Evolutionary conservation across 2,797 vertebrate species (phyloP), one percentile per base, ranked within the genome.

Genomic region (Tamandua tetradactyla): DNA sequence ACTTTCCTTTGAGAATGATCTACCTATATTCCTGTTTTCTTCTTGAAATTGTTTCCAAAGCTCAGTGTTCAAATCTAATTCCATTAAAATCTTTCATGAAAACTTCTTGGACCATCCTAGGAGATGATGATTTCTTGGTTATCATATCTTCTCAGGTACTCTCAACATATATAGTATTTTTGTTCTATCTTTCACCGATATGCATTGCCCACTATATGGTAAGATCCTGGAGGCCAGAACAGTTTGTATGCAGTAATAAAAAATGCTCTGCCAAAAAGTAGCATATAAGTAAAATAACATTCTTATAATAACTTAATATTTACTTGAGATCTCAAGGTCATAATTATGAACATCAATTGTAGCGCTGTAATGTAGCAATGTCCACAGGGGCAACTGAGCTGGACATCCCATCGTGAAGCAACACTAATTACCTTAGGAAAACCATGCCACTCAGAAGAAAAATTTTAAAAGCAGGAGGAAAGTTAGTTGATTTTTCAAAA

Each of bases 31-130:
- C 30, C 69, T 89, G 75, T 89, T 95, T 92, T 52, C 91, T 94
- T 87, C 94, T 89, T 87, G 74, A 88, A 95, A 92, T 94, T 64
- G 93, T 87, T 96, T 95, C 84, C 42, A 84, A 96, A 78, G 5
- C 87, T 89, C 92, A 37, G 25, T 57, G 68, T 84, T 93, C 75
- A 87, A 81, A 87, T 89, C 83, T 62, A 93, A 80, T 61, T 78
- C 84, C 89, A 82, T 61, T 87, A 32, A 87, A 79, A 72, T 86
- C 62, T 85, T 85, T 87, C 81, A 85, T 57, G 81, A 87, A 93
- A 94, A 81, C 52, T 74, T 90, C 95, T 55, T 66, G 78, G 87
- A n/a, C 49, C 55, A 78, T 71, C 32, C 52, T 32, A 74, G 57
- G 44, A 93, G 81, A 85, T 96, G 93, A 91, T 52, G 81, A 92